Evolutionary conservation across 2,113 vertebrate species (phyloP).

Genomic region (Rhadina sibilatrix): DNA sequence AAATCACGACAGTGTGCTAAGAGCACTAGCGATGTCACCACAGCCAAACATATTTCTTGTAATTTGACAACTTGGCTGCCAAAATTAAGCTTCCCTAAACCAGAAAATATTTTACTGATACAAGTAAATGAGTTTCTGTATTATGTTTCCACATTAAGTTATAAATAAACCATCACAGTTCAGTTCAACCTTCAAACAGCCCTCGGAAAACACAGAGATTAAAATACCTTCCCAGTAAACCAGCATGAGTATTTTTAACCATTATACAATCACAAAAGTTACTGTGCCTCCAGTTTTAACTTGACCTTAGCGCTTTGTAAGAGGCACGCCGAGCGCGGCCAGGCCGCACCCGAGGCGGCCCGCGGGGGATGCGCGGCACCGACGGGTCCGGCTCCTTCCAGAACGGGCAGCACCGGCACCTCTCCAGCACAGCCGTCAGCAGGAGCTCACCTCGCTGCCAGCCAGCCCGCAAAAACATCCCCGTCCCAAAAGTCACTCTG

Average conservation of each 20-base stretch:
- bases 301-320: background rate
- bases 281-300: background rate
- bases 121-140: background rate
- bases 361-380: background rate
- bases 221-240: conserved; percentile 59
- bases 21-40: background rate
- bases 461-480: background rate
- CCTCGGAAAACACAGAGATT: conserved; percentile 7
- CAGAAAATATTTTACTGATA: background rate
- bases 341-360: background rate
- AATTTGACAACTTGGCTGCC: background rate
- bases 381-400: background rate
- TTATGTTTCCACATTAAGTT: background rate
- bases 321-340: rapidly evolving
- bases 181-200: background rate
- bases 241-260: conserved; percentile 57
- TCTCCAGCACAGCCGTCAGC: background rate
- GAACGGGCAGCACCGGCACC: background rate
- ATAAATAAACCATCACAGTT: conserved; percentile 12
- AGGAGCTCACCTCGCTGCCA: background rate
- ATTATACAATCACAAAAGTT: conserved; percentile 4
- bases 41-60: background rate
- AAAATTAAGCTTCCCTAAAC: background rate
- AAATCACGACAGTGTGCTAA: background rate
- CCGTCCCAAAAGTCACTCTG: background rate